Percentiles rank a stretch among this genome's conserved stretches.
Conservation (phyloP, 2,888 invertebrate species). For the Theretra japonica region DNA sequence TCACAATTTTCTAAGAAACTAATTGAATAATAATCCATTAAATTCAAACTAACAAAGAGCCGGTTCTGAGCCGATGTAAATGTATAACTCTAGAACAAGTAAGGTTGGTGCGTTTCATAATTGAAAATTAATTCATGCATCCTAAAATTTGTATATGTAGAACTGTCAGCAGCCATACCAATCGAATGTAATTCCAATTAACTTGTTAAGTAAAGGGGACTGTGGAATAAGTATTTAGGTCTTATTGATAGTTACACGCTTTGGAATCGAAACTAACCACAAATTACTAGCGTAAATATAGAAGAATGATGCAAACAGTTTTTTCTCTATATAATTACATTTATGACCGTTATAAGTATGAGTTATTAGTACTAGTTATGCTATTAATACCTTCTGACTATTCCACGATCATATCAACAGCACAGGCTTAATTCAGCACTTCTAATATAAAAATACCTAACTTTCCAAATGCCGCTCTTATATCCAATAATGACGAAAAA, state of each 20-base stretch:
- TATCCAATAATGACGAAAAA: not conserved
- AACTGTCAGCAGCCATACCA: not conserved
- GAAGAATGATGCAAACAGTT: too few relatives aligned
- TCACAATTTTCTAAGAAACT: not conserved
- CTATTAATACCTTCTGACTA: too few relatives aligned
- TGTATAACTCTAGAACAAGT: not conserved
- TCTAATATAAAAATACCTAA: constrained; percentile 9
- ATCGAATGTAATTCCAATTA: not conserved
- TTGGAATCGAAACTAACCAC: too few relatives aligned
- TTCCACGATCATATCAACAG: too few relatives aligned
- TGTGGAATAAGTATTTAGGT: too few relatives aligned
- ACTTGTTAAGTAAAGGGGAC: not conserved
- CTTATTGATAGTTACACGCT: too few relatives aligned
- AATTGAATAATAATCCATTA: not conserved
- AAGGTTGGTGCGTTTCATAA: not conserved
- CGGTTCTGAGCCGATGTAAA: not conserved
- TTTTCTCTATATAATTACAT: too few relatives aligned
- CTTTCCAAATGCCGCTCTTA: not conserved
- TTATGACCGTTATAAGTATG: too few relatives aligned
- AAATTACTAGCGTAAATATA: too few relatives aligned
- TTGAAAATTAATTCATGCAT: not conserved
- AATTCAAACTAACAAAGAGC: not conserved
- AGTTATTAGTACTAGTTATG: too few relatives aligned
- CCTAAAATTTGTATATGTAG: not conserved
- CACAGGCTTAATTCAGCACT: too few relatives aligned